phyloP scores from a whole-genome alignment of 2,888 invertebrate genomes.

The Stenotaenia linearis region DNA sequence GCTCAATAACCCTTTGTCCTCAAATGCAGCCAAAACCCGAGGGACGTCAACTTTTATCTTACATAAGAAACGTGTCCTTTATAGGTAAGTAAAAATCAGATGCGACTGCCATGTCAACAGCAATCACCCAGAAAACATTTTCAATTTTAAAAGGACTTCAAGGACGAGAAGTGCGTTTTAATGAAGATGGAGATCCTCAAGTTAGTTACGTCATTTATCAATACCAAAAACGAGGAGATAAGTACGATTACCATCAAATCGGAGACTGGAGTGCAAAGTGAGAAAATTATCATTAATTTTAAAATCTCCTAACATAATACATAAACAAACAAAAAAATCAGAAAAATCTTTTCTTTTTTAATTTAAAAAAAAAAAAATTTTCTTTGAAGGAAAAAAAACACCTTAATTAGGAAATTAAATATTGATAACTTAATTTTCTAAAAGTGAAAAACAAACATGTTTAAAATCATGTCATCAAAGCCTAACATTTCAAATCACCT shows the following conservation, averaged over 20 bases:
- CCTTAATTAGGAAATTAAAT: too few relatives aligned
- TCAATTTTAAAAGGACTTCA: conserved; percentile 48
- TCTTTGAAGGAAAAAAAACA: too few relatives aligned
- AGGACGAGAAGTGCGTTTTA: conserved; percentile 56
- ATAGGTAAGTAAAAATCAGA: conserved; percentile 45
- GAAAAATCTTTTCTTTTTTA: too few relatives aligned
- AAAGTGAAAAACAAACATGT: too few relatives aligned
- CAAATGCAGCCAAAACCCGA: conserved; percentile 51
- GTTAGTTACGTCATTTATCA: conserved; percentile 66
- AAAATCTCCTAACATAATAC: not conserved
- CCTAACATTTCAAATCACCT: too few relatives aligned
- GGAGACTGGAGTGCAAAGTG: conserved; percentile 56
- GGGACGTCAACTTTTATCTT: conserved; percentile 57
- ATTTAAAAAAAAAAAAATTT: too few relatives aligned
- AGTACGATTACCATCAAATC: conserved; percentile 56
- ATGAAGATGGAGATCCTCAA: conserved; percentile 61
- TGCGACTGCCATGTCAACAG: not conserved
- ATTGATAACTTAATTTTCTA: too few relatives aligned
- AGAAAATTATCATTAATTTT: conserved; percentile 4
- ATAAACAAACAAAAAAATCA: too few relatives aligned
- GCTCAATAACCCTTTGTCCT: conserved; percentile 49
- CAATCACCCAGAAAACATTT: not conserved
- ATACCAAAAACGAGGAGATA: conserved; percentile 52
- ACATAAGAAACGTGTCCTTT: conserved; percentile 60
- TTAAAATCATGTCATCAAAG: too few relatives aligned